Evolutionary conservation across 2,113 vertebrate genomes (phyloP).

Genomic region (Anser brachyrhynchus): DNA sequence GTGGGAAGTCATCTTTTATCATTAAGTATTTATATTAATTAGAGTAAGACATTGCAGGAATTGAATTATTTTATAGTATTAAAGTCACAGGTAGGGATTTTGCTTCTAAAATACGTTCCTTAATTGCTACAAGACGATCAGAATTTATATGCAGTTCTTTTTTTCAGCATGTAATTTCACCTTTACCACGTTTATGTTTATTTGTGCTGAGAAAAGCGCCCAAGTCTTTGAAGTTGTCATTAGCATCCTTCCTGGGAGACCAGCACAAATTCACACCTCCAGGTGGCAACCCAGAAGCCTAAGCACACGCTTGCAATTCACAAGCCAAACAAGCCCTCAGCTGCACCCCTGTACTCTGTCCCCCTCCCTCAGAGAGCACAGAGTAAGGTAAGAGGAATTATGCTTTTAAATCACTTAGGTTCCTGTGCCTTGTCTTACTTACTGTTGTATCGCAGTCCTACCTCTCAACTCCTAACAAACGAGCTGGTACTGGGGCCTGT

Average conservation of each 20-base stretch:
- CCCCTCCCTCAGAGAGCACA: background rate
- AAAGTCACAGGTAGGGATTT: background rate
- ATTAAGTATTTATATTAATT: background rate
- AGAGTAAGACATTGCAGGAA: background rate
- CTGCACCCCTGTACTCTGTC: background rate
- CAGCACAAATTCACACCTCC: background rate
- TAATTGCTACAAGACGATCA: background rate
- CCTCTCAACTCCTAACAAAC: rapidly evolving
- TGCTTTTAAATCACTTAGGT: background rate
- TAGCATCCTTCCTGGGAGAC: slow-evolving; percentile 4
- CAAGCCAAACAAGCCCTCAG: background rate
- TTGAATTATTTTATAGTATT: background rate
- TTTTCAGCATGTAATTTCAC: background rate
- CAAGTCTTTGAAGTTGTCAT: slow-evolving; percentile 19
- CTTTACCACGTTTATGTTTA: background rate
- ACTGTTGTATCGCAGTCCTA: rapidly evolving
- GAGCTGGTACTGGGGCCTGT: background rate
- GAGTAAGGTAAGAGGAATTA: background rate
- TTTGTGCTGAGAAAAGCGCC: background rate
- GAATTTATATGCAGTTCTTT: background rate
- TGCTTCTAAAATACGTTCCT: background rate
- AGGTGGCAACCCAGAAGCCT: background rate
- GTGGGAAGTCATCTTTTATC: background rate
- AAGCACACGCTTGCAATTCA: rapidly evolving
- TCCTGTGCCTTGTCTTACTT: background rate